phyloP scores from a whole-genome alignment of 2,888 invertebrate species.

The Amphipyra berbera region DNA sequence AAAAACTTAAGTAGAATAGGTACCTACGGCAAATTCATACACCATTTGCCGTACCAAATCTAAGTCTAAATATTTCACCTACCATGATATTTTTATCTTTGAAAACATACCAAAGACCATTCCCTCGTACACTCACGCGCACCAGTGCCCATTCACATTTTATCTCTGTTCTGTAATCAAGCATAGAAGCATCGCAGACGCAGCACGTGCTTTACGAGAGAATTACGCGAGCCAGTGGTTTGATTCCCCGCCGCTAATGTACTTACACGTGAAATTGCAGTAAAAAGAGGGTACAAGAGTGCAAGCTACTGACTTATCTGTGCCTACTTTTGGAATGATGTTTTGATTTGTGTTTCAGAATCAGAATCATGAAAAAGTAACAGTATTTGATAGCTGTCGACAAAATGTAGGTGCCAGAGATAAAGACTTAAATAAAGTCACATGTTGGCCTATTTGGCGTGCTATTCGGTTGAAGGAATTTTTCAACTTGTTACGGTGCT shows the following conservation, averaged over 20 bases:
- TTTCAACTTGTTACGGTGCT: no score
- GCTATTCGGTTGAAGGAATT: no score
- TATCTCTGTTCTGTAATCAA: conserved; percentile 29
- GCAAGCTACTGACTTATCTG: not conserved
- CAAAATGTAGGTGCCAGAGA: no score
- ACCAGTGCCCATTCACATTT: conserved; percentile 10
- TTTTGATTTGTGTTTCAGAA: not conserved
- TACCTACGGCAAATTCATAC: no score
- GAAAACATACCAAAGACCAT: not conserved
- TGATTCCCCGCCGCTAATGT: conserved; percentile 66
- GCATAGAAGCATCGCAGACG: conserved; percentile 43
- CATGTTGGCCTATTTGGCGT: no score
- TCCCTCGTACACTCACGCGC: not conserved
- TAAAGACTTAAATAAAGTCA: no score
- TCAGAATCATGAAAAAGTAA: no score
- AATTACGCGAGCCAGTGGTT: conserved; percentile 64
- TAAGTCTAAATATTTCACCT: no score
- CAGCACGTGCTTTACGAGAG: conserved; percentile 66
- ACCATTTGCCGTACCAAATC: no score
- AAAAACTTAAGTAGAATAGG: no score
- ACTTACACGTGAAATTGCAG: conserved; percentile 47
- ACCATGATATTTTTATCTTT: no score
- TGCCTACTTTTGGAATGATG: not conserved
- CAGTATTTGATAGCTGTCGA: no score
- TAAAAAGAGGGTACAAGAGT: conserved; percentile 32